Evolutionary conservation across 1,140 invertebrate genomes (phyloP).

Genomic region (Heliconius hewitsoni): DNA sequence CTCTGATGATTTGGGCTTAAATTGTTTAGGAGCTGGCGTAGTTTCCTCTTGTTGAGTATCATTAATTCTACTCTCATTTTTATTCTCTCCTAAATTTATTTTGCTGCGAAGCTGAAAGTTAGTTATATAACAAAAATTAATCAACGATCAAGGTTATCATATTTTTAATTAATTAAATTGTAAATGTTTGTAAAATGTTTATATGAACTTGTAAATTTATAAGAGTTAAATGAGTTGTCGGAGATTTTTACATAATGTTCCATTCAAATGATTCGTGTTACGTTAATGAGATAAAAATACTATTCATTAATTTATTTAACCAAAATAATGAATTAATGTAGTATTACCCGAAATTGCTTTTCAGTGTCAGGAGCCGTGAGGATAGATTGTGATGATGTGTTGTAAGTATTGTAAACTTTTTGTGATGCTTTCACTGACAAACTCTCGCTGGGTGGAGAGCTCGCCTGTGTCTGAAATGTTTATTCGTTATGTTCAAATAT

Average conservation of each 20-base stretch:
- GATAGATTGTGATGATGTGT: slow-evolving; percentile 61
- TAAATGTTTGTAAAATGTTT: not conserved
- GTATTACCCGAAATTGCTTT: slow-evolving; percentile 71
- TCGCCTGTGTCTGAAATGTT: slow-evolving; percentile 73
- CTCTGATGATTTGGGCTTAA: slow-evolving; percentile 50
- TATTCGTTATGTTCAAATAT: slow-evolving; percentile 23
- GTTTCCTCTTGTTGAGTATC: slow-evolving; percentile 41
- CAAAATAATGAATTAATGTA: slow-evolving; percentile 13
- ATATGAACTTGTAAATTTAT: no score
- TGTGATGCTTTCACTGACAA: slow-evolving; percentile 78
- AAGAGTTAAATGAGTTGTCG: no score
- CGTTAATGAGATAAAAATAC: not conserved
- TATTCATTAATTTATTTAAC: not conserved
- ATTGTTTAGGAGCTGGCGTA: slow-evolving; percentile 38
- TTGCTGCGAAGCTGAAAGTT: slow-evolving; percentile 55
- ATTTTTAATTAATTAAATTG: not conserved
- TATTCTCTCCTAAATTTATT: slow-evolving; percentile 42
- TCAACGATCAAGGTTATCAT: not conserved
- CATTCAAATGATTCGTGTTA: no score
- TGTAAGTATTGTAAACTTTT: slow-evolving; percentile 69
- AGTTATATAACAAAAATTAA: slow-evolving; percentile 28
- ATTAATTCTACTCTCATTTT: slow-evolving; percentile 48
- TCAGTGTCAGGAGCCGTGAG: slow-evolving; percentile 57
- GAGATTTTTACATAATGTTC: no score
- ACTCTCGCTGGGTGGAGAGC: slow-evolving; percentile 73